A percentile compares a stretch with the other conserved stretches of the same genome.
These are phyloP conservation scores for Aplysia californica DNA, from an alignment of 1,140 invertebrate genomes.

Conservation along the genomic window DNA sequence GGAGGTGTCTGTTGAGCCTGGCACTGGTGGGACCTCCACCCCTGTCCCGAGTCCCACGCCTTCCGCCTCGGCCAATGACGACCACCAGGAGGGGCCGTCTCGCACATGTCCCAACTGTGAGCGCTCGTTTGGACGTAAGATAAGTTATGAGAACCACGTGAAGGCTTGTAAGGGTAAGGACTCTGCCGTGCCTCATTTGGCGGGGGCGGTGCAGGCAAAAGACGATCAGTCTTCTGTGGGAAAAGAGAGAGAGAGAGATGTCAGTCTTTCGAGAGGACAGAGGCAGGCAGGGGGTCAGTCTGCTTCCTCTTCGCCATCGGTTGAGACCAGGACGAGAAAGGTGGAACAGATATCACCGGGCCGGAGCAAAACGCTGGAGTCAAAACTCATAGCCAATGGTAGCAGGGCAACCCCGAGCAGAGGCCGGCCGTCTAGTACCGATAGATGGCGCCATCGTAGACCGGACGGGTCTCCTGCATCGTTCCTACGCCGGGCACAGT, in stretches of 20 bases:
- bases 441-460: no score
- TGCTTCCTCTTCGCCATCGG: not conserved
- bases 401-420: no score
- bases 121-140: constrained; percentile 27
- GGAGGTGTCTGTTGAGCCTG: not conserved
- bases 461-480: no score
- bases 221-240: no score
- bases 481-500: no score
- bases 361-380: no score
- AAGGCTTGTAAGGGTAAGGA: constrained; percentile 15
- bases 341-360: no score
- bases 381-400: no score
- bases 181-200: not conserved
- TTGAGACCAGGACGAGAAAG: not conserved
- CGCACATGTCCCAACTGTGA: constrained; percentile 26
- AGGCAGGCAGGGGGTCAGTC: not conserved
- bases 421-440: no score
- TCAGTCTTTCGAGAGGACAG: no score
- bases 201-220: not conserved
- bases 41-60: not conserved
- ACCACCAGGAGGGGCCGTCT: not conserved
- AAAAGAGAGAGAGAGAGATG: no score
- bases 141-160: constrained; percentile 18
- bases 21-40: not conserved
- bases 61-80: not conserved